Evolutionary conservation across 2,888 invertebrate genomes (phyloP), one percentile per base, ranked within the genome.

Genomic region (Stenodema calcarata): DNA sequence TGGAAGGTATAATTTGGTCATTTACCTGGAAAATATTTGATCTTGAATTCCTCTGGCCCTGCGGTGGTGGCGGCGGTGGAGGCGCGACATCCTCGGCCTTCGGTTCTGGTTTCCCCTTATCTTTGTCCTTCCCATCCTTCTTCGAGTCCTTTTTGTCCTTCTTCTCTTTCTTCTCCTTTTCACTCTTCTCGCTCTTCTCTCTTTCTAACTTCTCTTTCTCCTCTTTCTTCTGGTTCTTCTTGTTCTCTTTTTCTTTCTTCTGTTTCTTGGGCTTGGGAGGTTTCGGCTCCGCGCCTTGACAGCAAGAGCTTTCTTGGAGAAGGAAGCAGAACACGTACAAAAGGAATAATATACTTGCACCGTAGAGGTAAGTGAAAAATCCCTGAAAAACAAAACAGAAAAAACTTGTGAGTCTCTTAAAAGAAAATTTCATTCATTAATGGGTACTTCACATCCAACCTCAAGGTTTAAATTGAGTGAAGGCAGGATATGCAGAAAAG

Each of bases 271-370:
- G 93, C 91, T 95, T 95, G 90, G 94, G 94, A 89, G 94, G 94
- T 91, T 95, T 95, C 86, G 93, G 93, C 3, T 91, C 90, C 89
- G 94, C 94, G 89, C 93, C 91, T 89, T 94, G 94, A 92, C 96
- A 96, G 92, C 96, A 96, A 88, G 95, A 94, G 91, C 96, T 96
- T 91, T 97, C 97, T 94, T 97, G 97, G 89, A 97, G 94, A 90
- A 98, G 93, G 93, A 97, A 97, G 93, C 97, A 97, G 94, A 97
- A 97, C 89, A 97, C 97, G 93, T 97, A 98, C 90, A 97, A 93
- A 91, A 98, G 94, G 93, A 98, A 98, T 90, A 97, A 93, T 92
- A 98, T 97, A 92, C 97, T 97, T 93, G 95, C 95, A 90, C 97
- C 96, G 92, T 97, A 98, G 89, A 98, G 93, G 92, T 97, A 98